Base-by-base conservation (phyloP, 2,888 invertebrate genomes). In the Capitulum mitella region DNA sequence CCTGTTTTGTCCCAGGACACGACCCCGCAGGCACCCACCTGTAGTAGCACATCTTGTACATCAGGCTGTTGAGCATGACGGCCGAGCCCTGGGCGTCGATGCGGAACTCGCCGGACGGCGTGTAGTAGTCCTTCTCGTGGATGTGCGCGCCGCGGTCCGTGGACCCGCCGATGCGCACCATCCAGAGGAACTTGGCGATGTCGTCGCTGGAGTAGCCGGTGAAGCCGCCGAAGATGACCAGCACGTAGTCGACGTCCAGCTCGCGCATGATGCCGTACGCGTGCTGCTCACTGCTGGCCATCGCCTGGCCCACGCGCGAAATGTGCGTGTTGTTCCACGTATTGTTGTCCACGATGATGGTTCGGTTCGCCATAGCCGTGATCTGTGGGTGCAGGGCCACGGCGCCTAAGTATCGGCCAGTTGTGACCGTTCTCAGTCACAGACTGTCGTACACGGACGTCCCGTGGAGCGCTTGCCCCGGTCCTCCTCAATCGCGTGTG, bases 261-360 rank as follows among this genome's bases (percentile, higher is more conserved):
- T 98, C 98, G 81, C 91, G 88, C 98, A 98, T 98, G 83, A 98
- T 99, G 87, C 97, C 96, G 85, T 98, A 98, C 0, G 98, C 98
- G 84, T 93, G 93, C 82, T 97, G 97, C 86, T 99, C 98, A 0
- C 93, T 90, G 77, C 97, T 97, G 0, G 98, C 96, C 98, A 98
- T 98, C 1, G 98, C 98, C 86, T 98, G 97, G 0, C 98, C 98
- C 0, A 98, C 98, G 81, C 97, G 89, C 16, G 95, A 98, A 84
- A 98, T 98, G 86, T 98, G 98, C 26, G 98, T 98, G 86, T 99
- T 99, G 87, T 98, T 99, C 98, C 98, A 99, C 0, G 98, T 99
- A 85, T 99, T 98, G 86, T 99, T 99, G 86, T 98, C 98, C 78
- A 99, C 98, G 83, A 98, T 89, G 83, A 98, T 97, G 0, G 98